Percentiles rank a stretch among this genome's conserved stretches.
These are phyloP conservation scores for Hycleus phaleratus DNA, from an alignment of 1,140 invertebrate species.

Conservation along the genomic window DNA sequence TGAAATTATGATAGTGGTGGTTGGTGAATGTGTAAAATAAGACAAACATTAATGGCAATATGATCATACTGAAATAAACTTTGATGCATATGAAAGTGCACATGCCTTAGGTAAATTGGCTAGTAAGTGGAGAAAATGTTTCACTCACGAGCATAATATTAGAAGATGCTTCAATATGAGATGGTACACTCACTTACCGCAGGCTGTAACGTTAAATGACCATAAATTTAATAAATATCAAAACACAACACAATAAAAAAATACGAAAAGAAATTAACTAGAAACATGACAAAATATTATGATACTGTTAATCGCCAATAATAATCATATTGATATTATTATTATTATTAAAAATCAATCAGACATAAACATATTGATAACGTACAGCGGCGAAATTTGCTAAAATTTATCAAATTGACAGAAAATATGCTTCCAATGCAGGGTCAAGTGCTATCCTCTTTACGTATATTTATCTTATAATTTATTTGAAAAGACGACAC, in stretches of 20 bases:
- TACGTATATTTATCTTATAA: too few relatives aligned
- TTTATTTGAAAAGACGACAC: too few relatives aligned
- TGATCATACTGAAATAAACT: constrained; percentile 11
- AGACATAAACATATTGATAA: not conserved
- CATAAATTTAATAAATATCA: too few relatives aligned
- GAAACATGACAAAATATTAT: too few relatives aligned
- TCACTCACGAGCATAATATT: constrained; percentile 15
- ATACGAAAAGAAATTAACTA: too few relatives aligned
- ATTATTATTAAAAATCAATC: constrained; percentile 8
- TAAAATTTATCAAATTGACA: too few relatives aligned
- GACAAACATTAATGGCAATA: constrained; percentile 13
- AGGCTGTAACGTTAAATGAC: not conserved
- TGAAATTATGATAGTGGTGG: too few relatives aligned
- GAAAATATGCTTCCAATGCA: too few relatives aligned
- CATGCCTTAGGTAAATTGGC: constrained; percentile 15
- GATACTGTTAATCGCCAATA: too few relatives aligned
- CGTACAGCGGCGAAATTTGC: too few relatives aligned
- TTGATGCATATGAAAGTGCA: constrained; percentile 15
- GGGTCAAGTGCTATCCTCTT: too few relatives aligned
- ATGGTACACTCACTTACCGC: constrained; percentile 10
- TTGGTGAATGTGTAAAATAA: constrained; percentile 9
- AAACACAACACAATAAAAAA: too few relatives aligned
- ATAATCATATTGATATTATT: not conserved
- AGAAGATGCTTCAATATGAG: constrained; percentile 12
- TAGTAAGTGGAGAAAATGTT: constrained; percentile 16